Evolutionary conservation across 2,888 invertebrate genomes (phyloP).

Genomic region (Pyrrhosoma nymphula): DNA sequence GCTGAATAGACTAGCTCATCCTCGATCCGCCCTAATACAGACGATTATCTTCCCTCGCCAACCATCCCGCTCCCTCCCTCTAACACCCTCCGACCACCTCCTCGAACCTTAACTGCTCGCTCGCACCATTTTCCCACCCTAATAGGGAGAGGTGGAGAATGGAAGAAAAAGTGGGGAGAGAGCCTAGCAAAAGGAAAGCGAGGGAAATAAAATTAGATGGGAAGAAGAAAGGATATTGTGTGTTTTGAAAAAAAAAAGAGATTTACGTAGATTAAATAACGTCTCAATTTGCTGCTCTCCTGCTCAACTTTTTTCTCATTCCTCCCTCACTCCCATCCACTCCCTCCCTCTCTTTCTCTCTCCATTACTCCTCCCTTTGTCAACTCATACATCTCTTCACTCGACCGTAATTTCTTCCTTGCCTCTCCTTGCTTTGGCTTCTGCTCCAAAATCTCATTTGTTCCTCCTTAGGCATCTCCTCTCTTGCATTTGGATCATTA

Average conservation of each 20-base stretch:
- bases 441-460: background rate
- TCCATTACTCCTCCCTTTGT: background rate
- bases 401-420: background rate
- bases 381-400: background rate
- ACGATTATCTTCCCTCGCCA: slow-evolving; percentile 19
- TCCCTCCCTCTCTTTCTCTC: background rate
- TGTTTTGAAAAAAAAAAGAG: background rate
- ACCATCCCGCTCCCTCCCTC: background rate
- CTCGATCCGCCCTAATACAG: background rate
- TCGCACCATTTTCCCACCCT: background rate
- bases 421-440: background rate
- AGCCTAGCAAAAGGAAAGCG: background rate
- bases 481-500: background rate
- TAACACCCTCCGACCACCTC: background rate
- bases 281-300: background rate
- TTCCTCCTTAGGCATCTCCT: background rate
- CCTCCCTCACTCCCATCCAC: background rate
- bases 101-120: background rate
- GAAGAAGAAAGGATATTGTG: background rate
- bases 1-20: slow-evolving; percentile 28
- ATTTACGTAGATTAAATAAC: slow-evolving; percentile 31
- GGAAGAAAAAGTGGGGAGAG: background rate
- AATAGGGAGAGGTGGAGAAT: background rate
- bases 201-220: background rate
- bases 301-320: background rate